phyloP scores from a whole-genome alignment of 2,797 vertebrate species.

The Halcyon leucocephala region DNA sequence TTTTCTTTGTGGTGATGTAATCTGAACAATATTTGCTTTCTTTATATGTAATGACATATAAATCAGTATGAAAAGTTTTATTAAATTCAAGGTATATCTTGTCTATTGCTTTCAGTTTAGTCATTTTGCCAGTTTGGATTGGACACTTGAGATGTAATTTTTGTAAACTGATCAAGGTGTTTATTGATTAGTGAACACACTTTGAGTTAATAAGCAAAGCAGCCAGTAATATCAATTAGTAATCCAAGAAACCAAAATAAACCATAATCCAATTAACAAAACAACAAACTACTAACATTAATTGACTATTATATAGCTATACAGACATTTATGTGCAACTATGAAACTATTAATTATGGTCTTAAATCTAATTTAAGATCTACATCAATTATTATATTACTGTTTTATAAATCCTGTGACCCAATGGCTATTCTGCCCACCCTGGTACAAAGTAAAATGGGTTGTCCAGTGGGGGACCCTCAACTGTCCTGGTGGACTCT shows the following conservation, averaged over 20 bases:
- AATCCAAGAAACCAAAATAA: not conserved
- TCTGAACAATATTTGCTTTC: not conserved
- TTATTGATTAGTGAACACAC: not conserved
- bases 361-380: not conserved
- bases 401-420: not conserved
- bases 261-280: not conserved
- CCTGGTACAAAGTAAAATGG: not conserved
- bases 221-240: not conserved
- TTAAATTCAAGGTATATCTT: not conserved
- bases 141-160: not conserved
- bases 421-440: rapidly evolving
- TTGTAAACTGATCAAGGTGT: not conserved
- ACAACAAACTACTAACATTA: not conserved
- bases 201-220: not conserved
- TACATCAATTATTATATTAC: not conserved
- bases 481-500: not conserved
- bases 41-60: not conserved
- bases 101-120: not conserved
- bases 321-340: not conserved
- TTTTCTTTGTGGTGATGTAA: not conserved
- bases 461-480: not conserved
- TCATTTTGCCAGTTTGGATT: not conserved
- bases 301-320: not conserved
- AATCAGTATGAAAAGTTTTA: not conserved
- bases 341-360: not conserved